Evolutionary conservation across 2,113 vertebrate genomes (phyloP).

Genomic region (Globicephala melas): DNA sequence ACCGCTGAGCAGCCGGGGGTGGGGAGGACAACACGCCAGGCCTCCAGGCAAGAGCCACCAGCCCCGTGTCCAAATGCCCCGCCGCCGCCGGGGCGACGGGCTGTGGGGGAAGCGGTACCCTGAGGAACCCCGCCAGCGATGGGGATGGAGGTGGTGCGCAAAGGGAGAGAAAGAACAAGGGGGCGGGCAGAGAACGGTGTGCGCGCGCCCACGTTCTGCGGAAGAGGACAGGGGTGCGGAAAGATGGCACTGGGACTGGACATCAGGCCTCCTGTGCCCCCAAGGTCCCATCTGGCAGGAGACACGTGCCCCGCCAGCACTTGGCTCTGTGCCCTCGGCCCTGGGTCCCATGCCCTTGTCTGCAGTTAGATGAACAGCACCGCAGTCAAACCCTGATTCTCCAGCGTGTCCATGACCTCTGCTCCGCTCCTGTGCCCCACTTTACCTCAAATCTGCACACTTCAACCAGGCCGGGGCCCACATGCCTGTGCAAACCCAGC

Average conservation of each 20-base stretch:
- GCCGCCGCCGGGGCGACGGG: too few species aligned
- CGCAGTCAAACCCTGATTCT: neutral
- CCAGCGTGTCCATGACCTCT: neutral
- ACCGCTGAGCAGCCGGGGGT: neutral
- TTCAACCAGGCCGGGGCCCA: neutral
- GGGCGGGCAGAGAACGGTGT: rapidly evolving
- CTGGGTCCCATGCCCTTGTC: neutral
- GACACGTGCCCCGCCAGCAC: neutral
- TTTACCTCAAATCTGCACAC: neutral
- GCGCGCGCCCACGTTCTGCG: neutral
- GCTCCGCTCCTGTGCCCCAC: neutral
- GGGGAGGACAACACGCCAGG: neutral
- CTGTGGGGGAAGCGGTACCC: neutral
- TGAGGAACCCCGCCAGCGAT: neutral
- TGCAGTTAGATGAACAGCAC: neutral
- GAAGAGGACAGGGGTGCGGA: neutral
- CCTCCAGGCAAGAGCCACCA: neutral
- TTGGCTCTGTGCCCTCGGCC: neutral
- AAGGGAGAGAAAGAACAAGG: too few species aligned
- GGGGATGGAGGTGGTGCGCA: neutral
- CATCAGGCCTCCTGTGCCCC: neutral
- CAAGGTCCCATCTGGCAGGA: neutral
- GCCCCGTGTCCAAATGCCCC: too few species aligned
- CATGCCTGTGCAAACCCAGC: neutral
- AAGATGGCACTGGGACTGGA: neutral